Conservation (phyloP, 1,140 invertebrate species). For the Calycopis cecrops region DNA sequence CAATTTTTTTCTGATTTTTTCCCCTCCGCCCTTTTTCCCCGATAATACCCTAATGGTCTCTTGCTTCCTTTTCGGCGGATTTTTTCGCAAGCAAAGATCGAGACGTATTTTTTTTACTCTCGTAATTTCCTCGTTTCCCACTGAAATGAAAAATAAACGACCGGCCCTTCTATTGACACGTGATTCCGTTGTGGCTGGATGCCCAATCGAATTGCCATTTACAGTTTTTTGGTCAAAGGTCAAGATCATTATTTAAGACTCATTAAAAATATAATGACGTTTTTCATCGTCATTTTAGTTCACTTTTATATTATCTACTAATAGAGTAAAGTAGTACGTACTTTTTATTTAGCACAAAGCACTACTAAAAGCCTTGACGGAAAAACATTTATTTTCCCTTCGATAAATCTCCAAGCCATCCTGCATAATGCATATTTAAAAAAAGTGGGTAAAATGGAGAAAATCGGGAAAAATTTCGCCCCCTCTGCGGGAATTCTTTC, state of each 20-base stretch:
- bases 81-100: constrained; percentile 67
- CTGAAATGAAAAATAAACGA: constrained; percentile 62
- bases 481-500: constrained; percentile 52
- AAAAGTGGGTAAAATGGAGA: constrained; percentile 58
- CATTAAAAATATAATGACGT: too few species aligned
- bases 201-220: constrained; percentile 12
- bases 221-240: too few species aligned
- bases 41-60: constrained; percentile 74
- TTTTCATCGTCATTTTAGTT: too few species aligned
- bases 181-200: constrained; percentile 30
- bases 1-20: constrained; percentile 72
- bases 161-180: constrained; percentile 47
- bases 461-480: constrained; percentile 53
- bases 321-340: too few species aligned
- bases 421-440: constrained; percentile 63
- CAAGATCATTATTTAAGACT: too few species aligned
- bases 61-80: constrained; percentile 69
- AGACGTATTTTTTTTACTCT: constrained; percentile 67
- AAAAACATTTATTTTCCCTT: constrained; percentile 40
- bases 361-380: background rate
- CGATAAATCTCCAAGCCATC: constrained; percentile 47
- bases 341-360: too few species aligned
- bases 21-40: constrained; percentile 63
- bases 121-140: constrained; percentile 66
- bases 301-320: too few species aligned